Evolutionary conservation across 2,888 invertebrate species (phyloP).

Genomic region (Girardia tigrina): DNA sequence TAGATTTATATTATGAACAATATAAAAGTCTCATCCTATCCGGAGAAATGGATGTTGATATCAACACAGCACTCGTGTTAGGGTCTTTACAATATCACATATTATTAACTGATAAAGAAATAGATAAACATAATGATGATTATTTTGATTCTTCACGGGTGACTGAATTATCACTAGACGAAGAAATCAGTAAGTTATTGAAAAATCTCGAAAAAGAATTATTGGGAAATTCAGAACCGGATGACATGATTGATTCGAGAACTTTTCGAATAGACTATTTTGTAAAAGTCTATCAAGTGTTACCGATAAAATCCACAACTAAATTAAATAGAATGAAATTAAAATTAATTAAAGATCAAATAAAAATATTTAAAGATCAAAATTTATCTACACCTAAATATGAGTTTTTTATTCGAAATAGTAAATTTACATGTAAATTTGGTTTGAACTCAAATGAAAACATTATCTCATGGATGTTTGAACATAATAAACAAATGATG

Average conservation of each 20-base stretch:
- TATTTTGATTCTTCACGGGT: background rate
- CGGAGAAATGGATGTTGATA: background rate
- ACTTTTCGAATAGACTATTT: background rate
- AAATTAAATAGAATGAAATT: background rate
- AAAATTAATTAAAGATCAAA: slow-evolving; percentile 11
- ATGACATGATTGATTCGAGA: background rate
- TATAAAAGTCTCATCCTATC: background rate
- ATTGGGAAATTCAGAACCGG: background rate
- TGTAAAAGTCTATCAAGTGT: background rate
- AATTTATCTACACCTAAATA: slow-evolving; percentile 11
- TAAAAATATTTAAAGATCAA: background rate
- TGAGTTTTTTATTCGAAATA: background rate
- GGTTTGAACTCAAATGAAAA: background rate
- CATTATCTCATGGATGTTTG: background rate
- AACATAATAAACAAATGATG: background rate
- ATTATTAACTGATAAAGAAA: background rate
- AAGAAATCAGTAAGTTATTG: background rate
- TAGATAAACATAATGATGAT: background rate
- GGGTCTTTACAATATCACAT: background rate
- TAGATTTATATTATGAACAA: slow-evolving; percentile 10
- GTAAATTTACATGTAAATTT: background rate
- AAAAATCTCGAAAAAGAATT: background rate
- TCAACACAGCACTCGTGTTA: background rate
- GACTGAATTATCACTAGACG: background rate
- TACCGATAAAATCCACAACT: background rate